These are phyloP conservation scores for Hiodon tergisus DNA, from an alignment of 2,113 vertebrate species.

Conservation along the genomic window DNA sequence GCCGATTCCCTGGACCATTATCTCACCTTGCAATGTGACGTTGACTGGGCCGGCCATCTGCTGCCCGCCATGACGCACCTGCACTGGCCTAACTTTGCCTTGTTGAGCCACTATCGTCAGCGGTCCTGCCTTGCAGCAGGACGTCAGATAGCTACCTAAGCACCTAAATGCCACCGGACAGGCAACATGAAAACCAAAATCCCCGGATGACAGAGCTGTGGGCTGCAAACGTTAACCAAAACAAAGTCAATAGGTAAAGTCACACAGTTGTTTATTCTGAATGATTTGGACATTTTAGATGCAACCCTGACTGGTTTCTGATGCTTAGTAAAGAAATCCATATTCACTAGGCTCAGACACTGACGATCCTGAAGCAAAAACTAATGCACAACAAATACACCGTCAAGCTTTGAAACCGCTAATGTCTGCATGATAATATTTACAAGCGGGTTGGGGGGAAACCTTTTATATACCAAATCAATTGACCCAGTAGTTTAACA, in stretches of 20 bases:
- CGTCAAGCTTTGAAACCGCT: too few species aligned
- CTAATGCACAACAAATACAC: conserved; percentile 13
- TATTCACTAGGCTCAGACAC: conserved; percentile 12
- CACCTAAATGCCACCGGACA: neutral
- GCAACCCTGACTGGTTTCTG: too few species aligned
- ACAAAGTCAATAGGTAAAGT: too few species aligned
- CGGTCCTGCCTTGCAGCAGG: neutral
- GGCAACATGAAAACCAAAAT: neutral
- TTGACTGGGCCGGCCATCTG: conserved; percentile 12
- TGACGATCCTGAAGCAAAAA: conserved; percentile 2
- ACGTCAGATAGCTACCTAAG: conserved; percentile 11
- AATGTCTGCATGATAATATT: too few species aligned
- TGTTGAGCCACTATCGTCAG: neutral
- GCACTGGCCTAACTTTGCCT: neutral
- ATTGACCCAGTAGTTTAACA: too few species aligned
- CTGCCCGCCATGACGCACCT: conserved; percentile 14
- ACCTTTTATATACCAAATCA: too few species aligned
- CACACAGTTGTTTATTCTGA: too few species aligned
- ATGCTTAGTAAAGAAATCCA: too few species aligned
- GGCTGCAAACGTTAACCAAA: too few species aligned
- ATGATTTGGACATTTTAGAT: too few species aligned
- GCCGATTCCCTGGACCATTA: conserved; percentile 2
- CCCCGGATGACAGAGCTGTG: neutral
- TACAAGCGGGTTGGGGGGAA: too few species aligned
- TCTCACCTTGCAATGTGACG: conserved; percentile 6